Percentiles rank a stretch among this genome's conserved stretches.
These are phyloP conservation scores for Anas capensis DNA, from an alignment of 2,797 vertebrate genomes.

Conservation along the genomic window DNA sequence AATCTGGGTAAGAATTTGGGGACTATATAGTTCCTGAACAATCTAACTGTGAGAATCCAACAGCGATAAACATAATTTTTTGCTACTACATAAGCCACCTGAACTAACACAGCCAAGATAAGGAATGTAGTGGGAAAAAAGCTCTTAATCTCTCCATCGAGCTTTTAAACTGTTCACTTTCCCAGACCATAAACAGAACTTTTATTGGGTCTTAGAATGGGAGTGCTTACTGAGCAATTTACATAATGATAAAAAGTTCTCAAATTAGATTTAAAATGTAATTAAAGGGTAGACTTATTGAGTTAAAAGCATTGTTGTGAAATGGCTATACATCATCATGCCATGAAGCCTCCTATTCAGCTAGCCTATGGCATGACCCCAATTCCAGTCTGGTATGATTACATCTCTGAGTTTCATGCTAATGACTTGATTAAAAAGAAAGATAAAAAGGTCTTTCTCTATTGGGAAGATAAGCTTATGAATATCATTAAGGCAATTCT, in stretches of 20 bases:
- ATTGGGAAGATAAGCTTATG: conserved; percentile 74
- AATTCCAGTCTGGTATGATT: conserved; percentile 79
- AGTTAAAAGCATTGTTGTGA: conserved; percentile 65
- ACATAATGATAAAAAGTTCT: conserved; percentile 76
- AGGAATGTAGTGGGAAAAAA: neutral
- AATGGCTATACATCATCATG: conserved; percentile 74
- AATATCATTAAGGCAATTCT: conserved; percentile 71
- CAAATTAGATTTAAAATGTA: conserved; percentile 77
- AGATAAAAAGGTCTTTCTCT: conserved; percentile 74
- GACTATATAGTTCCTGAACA: neutral
- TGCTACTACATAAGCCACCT: neutral
- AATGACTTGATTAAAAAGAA: conserved; percentile 78
- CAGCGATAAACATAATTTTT: neutral
- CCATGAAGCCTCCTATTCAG: conserved; percentile 71
- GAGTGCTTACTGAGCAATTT: conserved; percentile 85
- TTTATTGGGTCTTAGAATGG: conserved; percentile 75
- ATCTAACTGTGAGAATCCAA: neutral
- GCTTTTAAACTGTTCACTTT: conserved; percentile 55
- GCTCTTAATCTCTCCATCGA: neutral
- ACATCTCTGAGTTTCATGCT: conserved; percentile 78
- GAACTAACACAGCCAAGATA: neutral
- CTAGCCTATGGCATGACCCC: conserved; percentile 75
- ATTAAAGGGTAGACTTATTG: conserved; percentile 76
- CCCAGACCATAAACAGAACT: conserved; percentile 44
- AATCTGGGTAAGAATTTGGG: neutral